A percentile compares a stretch with the other conserved stretches of the same genome.
Conservation (phyloP, 1,140 invertebrate species). For the Drosophila burlai region DNA sequence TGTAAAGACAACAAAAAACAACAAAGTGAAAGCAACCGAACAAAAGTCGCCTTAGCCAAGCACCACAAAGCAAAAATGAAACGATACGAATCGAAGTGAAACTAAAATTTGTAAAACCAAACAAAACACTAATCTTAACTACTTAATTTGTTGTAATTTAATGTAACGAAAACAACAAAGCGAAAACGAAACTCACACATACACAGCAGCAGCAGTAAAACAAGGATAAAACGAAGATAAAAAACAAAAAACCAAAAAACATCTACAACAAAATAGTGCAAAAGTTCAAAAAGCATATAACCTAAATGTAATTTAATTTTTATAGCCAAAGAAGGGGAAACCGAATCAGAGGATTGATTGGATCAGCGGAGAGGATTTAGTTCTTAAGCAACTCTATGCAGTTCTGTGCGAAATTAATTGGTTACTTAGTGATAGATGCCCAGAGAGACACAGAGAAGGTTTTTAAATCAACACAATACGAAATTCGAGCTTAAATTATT, state of each 20-base stretch:
- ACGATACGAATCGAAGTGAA: slow-evolving; percentile 55
- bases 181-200: slow-evolving; percentile 33
- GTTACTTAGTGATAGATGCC: slow-evolving; percentile 72
- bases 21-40: slow-evolving; percentile 72
- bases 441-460: slow-evolving; percentile 36
- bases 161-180: slow-evolving; percentile 39
- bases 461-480: slow-evolving; percentile 59
- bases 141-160: slow-evolving; percentile 76
- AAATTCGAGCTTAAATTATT: slow-evolving; percentile 83
- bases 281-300: slow-evolving; percentile 66
- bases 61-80: slow-evolving; percentile 78
- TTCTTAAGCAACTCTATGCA: slow-evolving; percentile 70
- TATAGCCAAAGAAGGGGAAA: slow-evolving; percentile 77
- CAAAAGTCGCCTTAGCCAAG: slow-evolving; percentile 84
- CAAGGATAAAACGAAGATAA: slow-evolving; percentile 1
- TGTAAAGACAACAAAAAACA: slow-evolving; percentile 74
- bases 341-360: slow-evolving; percentile 33
- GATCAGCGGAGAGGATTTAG: slow-evolving; percentile 61
- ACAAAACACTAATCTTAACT: slow-evolving; percentile 63
- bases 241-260: slow-evolving; percentile 10
- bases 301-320: slow-evolving; percentile 80
- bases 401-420: slow-evolving; percentile 55
- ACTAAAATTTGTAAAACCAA: slow-evolving; percentile 67
- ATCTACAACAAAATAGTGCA: slow-evolving; percentile 77
- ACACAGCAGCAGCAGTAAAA: slow-evolving; percentile 44